A percentile compares a stretch with the other conserved stretches of the same genome.
Conservation (phyloP, 2,113 vertebrate species). For the Cochlearius cochlearius region DNA sequence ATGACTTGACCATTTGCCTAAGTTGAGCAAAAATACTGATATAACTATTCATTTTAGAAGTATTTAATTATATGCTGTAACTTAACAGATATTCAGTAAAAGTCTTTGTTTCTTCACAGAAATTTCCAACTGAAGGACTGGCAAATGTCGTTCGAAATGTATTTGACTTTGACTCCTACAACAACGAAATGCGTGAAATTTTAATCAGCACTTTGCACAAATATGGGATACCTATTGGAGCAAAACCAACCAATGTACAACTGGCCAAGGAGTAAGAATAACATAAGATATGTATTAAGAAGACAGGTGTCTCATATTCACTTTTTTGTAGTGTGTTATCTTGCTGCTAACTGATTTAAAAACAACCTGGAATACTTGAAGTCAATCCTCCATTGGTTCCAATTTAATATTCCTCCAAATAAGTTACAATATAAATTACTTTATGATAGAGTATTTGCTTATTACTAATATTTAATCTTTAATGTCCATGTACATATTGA, state of each 20-base stretch:
- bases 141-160: conserved; percentile 92
- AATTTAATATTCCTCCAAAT: background rate
- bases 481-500: conserved; percentile 32
- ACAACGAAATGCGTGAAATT: conserved; percentile 87
- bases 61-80: background rate
- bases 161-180: conserved; percentile 98
- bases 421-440: background rate
- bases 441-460: conserved; percentile 38
- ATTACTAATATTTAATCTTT: conserved; percentile 43
- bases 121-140: conserved; percentile 92
- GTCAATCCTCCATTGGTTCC: background rate
- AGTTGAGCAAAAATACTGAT: background rate
- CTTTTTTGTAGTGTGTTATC: background rate
- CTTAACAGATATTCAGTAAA: background rate
- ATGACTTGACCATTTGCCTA: background rate
- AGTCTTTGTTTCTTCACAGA: conserved; percentile 73
- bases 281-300: conserved; percentile 46
- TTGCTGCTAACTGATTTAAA: conserved; percentile 29
- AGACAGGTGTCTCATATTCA: background rate
- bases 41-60: background rate
- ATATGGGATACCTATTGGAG: conserved; percentile 93
- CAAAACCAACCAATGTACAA: conserved; percentile 86
- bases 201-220: conserved; percentile 90
- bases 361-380: conserved; percentile 36
- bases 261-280: conserved; percentile 98